Percentiles rank a stretch among this genome's conserved stretches.
Conservation (phyloP, 1,140 invertebrate species). For the Lucilia cuprina region DNA sequence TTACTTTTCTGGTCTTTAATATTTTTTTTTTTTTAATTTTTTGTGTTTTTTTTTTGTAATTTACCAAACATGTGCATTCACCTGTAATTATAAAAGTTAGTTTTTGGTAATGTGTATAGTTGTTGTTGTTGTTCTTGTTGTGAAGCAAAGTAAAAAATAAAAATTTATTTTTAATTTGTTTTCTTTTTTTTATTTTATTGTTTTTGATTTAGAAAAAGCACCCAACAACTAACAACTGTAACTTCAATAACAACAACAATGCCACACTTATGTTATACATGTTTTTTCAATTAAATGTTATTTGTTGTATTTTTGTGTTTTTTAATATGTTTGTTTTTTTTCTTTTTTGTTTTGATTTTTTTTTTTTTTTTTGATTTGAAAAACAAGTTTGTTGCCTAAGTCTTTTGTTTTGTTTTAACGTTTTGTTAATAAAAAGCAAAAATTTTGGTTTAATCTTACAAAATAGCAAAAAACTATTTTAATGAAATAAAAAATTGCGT, state of each 20-base stretch:
- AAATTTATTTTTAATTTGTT: neutral
- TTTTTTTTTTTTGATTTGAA: neutral
- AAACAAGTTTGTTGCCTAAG: constrained; percentile 54
- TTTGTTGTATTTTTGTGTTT: neutral
- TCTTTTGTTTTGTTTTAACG: constrained; percentile 48
- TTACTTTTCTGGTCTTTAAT: neutral
- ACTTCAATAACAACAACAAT: neutral
- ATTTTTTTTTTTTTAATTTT: neutral
- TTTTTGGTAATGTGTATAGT: neutral
- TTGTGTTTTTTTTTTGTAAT: neutral
- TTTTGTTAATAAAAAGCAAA: neutral
- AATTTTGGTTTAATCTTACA: too few species aligned
- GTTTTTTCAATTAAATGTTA: constrained; percentile 12
- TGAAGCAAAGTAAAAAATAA: neutral
- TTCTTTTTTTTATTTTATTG: neutral
- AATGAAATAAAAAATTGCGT: constrained; percentile 7
- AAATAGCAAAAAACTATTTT: neutral
- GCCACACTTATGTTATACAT: neutral
- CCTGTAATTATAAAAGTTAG: constrained; percentile 25
- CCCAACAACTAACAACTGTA: neutral
- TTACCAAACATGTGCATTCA: constrained; percentile 26
- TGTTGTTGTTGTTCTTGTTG: neutral
- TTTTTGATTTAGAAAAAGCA: too few species aligned
- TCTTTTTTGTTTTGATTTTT: neutral
- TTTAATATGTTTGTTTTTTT: neutral